Conservation (phyloP, 2,113 vertebrate genomes). For the Thunnus thynnus region DNA sequence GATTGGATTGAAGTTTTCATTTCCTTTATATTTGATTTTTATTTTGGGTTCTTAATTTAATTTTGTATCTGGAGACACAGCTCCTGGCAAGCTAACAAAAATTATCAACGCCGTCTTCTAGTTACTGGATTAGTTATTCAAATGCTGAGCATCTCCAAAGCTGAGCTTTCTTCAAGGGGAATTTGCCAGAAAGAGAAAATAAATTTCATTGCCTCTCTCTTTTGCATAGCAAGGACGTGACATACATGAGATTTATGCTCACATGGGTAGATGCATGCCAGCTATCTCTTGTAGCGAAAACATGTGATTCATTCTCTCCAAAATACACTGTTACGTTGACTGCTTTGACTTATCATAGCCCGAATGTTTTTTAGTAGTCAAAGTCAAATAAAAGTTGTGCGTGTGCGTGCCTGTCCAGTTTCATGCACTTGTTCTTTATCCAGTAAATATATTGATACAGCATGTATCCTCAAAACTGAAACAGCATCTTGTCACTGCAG, state of each 20-base stretch:
- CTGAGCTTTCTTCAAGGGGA: constrained; percentile 1
- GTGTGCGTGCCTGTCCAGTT: not conserved
- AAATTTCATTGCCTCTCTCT: constrained; percentile 12
- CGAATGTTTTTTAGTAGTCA: not conserved
- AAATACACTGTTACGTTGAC: constrained; percentile 11
- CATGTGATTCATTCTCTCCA: constrained; percentile 41
- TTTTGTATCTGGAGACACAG: constrained; percentile 35
- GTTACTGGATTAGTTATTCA: constrained; percentile 12
- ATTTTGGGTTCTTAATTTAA: constrained; percentile 32
- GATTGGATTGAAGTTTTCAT: constrained; percentile 18
- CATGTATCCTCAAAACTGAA: not conserved
- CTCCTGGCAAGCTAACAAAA: constrained; percentile 9
- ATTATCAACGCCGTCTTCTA: not conserved
- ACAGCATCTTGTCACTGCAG: not conserved
- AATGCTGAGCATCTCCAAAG: constrained; percentile 14
- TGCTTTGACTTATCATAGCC: not conserved
- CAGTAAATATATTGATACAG: not conserved
- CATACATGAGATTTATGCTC: constrained; percentile 27
- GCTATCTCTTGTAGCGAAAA: constrained; percentile 27
- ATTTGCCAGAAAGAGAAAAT: constrained; percentile 28
- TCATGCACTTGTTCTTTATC: not conserved
- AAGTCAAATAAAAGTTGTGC: constrained; percentile 13
- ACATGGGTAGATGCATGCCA: constrained; percentile 35
- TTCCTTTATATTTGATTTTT: constrained; percentile 48
- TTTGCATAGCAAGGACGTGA: constrained; percentile 28